Percentiles rank a stretch among this genome's conserved stretches.
Evolutionary conservation across 2,797 vertebrate species (phyloP).

Genomic region (Sylvia borin): DNA sequence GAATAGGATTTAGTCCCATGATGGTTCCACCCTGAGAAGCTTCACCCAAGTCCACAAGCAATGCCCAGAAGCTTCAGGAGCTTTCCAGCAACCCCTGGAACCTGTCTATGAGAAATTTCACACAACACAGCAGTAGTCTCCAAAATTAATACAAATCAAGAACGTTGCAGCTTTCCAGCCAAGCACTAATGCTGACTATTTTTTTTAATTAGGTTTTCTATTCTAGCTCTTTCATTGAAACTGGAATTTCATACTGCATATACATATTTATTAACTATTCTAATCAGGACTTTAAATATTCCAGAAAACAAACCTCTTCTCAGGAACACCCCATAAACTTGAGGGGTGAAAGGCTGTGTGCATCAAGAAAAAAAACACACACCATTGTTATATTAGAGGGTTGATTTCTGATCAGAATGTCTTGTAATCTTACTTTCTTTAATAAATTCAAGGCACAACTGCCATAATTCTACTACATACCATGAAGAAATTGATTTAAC

Average conservation of each 20-base stretch:
- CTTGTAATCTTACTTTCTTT: neutral
- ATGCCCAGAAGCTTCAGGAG: neutral
- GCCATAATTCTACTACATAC: slow-evolving; percentile 38
- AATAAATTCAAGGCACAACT: slow-evolving; percentile 40
- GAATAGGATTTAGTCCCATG: neutral
- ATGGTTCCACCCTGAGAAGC: neutral
- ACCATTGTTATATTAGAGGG: neutral
- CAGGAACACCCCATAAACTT: neutral
- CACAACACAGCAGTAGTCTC: neutral
- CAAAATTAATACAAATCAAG: neutral
- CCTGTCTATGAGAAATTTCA: neutral
- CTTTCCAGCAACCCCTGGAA: neutral
- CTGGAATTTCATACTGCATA: neutral
- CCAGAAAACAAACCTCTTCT: neutral
- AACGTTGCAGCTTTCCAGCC: neutral
- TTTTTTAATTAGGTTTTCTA: neutral
- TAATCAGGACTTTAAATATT: neutral
- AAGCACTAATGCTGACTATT: neutral
- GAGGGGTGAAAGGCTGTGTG: neutral
- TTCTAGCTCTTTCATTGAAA: neutral
- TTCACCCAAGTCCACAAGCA: neutral
- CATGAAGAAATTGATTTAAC: slow-evolving; percentile 62
- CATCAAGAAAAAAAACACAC: neutral
- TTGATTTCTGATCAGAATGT: neutral
- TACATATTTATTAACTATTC: neutral